Conservation (phyloP, 2,888 invertebrate genomes). For the Scaeva pyrastri region DNA sequence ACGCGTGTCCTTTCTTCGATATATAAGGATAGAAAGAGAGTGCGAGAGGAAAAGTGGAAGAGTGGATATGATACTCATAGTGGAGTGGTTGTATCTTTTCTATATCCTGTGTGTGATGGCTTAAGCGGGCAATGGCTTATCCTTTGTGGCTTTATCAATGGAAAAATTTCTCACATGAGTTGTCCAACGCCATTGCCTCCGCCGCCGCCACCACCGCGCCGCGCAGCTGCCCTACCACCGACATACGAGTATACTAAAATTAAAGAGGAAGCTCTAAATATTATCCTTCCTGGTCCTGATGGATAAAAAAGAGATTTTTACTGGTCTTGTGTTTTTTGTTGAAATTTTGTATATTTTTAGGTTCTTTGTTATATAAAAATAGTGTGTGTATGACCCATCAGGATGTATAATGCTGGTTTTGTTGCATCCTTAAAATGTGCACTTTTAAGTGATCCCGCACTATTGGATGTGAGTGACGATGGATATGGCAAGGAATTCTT, state of each 20-base stretch:
- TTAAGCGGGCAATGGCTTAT: slow-evolving; percentile 71
- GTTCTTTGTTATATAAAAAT: slow-evolving; percentile 33
- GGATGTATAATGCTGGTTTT: slow-evolving; percentile 51
- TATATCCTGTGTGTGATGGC: slow-evolving; percentile 50
- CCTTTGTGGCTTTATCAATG: slow-evolving; percentile 73
- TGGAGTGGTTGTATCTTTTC: neutral
- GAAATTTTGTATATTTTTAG: slow-evolving; percentile 41
- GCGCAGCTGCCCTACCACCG: neutral
- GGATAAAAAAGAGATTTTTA: slow-evolving; percentile 34
- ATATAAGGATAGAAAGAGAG: neutral
- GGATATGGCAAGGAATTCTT: neutral
- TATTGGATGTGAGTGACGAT: slow-evolving; percentile 41
- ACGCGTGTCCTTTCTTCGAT: slow-evolving; percentile 49
- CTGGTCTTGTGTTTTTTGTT: neutral
- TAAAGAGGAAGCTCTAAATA: slow-evolving; percentile 38
- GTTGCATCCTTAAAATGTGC: slow-evolving; percentile 59
- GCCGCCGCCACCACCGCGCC: neutral
- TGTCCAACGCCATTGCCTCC: slow-evolving; percentile 15
- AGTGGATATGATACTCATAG: slow-evolving; percentile 1
- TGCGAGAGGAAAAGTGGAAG: neutral
- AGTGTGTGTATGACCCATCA: slow-evolving; percentile 14
- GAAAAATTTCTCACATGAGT: slow-evolving; percentile 69
- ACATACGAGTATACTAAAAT: slow-evolving; percentile 40
- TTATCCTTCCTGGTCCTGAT: slow-evolving; percentile 36
- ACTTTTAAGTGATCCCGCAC: slow-evolving; percentile 65